Evolutionary conservation across 2,113 vertebrate genomes (phyloP), one percentile per base, ranked within the genome.

Genomic region (Nestor notabilis): DNA sequence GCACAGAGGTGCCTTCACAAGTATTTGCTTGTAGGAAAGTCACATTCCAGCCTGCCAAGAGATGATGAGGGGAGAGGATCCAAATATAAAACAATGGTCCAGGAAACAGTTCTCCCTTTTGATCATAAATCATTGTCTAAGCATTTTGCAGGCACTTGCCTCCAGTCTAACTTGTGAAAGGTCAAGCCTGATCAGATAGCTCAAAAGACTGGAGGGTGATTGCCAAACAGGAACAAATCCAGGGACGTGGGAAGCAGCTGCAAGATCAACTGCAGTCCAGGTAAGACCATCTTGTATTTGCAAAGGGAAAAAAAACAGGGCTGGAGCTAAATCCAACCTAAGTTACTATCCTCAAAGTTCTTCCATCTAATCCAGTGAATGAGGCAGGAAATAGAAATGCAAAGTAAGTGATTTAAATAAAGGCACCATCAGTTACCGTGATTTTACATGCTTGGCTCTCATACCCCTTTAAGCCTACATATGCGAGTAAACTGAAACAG

Each of bases 241-340:
- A 11, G 11, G 65, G 31, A 92, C 31, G 21, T 61, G 21, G 31
- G 52, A 85, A 84, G 60, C 0, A 79, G 35, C 25, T 87, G n/a
- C 52, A 72, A 71, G 13, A 6, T 29, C 85, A 29, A 3, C 33
- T 52, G 43, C 86, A 89, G 35, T n/a, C 61, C 27, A 53, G 44
- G 71, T 50, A 69, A 78, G 33, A 58, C 35, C 23, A 78, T 37
- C 44, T 60, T 91, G 66, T 88, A 90, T 95, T 69, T 61, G 56
- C 56, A 80, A 31, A 39, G 23, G 31, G 37, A 88, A 53, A 90
- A 82, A 96, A 98, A 95, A 60, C 43, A 81, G 76, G 82, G 55
- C 78, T 95, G 87, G 84, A 85, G 64, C 77, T 88, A 95, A 96
- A 95, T 46, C 66, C 78, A 97, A 81, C 74, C 89, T 88, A 94